Percentiles rank a stretch among this genome's conserved stretches.
These are phyloP conservation scores for Lethocerus indicus DNA, from an alignment of 1,140 invertebrate species.

Conservation along the genomic window DNA sequence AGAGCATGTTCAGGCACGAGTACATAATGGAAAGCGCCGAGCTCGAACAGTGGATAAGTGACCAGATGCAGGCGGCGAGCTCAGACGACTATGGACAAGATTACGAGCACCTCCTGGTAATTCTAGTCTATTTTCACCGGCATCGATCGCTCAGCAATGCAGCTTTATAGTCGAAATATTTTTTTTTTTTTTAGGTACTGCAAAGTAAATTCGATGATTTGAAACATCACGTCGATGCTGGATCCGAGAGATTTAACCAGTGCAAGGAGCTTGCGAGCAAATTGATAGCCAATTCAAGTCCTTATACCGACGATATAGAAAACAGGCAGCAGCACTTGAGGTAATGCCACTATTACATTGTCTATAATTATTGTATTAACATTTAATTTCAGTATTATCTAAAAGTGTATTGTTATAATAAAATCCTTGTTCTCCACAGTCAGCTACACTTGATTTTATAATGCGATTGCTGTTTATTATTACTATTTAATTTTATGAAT, in stretches of 20 bases:
- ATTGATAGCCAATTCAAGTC: slow-evolving; percentile 70
- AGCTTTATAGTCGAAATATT: slow-evolving; percentile 1
- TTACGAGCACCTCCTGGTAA: slow-evolving; percentile 83
- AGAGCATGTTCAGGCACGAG: slow-evolving; percentile 77
- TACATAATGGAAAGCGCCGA: slow-evolving; percentile 84
- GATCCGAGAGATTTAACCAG: slow-evolving; percentile 80
- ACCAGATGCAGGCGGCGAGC: slow-evolving; percentile 75
- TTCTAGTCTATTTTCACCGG: slow-evolving; percentile 15
- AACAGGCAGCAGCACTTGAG: slow-evolving; percentile 72
- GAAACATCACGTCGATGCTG: slow-evolving; percentile 78
- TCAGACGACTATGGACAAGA: slow-evolving; percentile 95
- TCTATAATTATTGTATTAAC: too few species aligned
- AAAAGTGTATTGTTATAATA: slow-evolving; percentile 11
- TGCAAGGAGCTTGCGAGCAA: slow-evolving; percentile 85
- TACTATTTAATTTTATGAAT: too few species aligned
- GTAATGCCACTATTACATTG: slow-evolving; percentile 27
- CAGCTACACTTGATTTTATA: too few species aligned
- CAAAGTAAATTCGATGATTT: slow-evolving; percentile 93
- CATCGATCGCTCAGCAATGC: background rate
- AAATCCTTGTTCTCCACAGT: background rate
- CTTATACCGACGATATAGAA: slow-evolving; percentile 76
- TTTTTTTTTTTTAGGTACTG: slow-evolving; percentile 39
- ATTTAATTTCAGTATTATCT: slow-evolving; percentile 6
- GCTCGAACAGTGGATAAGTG: slow-evolving; percentile 85
- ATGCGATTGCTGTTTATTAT: too few species aligned